Percentiles rank a stretch among this genome's conserved stretches.
Conservation (phyloP, 2,113 vertebrate genomes). For the Rhegmatorhina hoffmannsi region DNA sequence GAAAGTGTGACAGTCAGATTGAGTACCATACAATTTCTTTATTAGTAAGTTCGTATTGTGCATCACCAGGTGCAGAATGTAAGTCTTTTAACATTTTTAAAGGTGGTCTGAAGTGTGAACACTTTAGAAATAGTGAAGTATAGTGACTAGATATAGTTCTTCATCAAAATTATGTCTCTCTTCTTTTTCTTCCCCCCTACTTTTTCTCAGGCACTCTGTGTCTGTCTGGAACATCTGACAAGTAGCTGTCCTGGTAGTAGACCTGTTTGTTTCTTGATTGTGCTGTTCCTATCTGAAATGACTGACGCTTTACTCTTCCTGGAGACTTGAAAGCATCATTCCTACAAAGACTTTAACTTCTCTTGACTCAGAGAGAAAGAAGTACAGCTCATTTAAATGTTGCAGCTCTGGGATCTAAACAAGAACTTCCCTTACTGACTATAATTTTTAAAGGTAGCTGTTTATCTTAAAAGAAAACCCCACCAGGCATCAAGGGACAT, state of each 20-base stretch:
- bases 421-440: not conserved
- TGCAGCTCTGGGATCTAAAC: not conserved
- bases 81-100: constrained; percentile 14
- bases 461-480: constrained; percentile 22
- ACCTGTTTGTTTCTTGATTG: constrained; percentile 5
- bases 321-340: constrained; percentile 1
- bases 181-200: not conserved
- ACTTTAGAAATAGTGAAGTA: not conserved
- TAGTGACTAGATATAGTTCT: constrained; percentile 1
- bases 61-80: not conserved
- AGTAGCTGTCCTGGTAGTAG: constrained; percentile 20
- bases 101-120: not conserved
- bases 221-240: constrained; percentile 36
- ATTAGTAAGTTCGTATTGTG: not conserved
- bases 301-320: constrained; percentile 23
- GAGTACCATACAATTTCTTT: not conserved
- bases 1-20: not conserved
- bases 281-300: not conserved
- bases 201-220: not conserved
- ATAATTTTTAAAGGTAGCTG: not conserved
- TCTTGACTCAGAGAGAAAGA: constrained; percentile 29
- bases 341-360: constrained; percentile 17
- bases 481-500: not conserved
- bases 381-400: not conserved
- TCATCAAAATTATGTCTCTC: constrained; percentile 15